These are phyloP conservation scores for Malurus splendens DNA, from an alignment of 2,797 vertebrate species.

Conservation along the genomic window DNA sequence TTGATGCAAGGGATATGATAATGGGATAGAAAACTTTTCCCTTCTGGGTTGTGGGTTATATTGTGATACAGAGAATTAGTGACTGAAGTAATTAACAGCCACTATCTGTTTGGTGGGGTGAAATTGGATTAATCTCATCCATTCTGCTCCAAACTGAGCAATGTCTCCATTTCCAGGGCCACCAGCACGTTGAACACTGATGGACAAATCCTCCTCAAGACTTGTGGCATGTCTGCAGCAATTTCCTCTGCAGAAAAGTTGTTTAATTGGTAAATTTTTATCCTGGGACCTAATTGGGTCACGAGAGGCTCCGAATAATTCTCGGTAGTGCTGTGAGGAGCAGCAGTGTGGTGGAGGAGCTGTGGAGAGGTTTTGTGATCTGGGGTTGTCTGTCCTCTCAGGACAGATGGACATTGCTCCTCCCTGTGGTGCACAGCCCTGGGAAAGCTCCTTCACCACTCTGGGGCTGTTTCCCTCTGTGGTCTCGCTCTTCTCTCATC, in stretches of 20 bases:
- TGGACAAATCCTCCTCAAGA: background rate
- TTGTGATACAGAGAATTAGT: background rate
- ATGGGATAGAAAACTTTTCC: background rate
- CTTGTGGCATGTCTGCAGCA: background rate
- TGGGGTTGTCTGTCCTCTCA: background rate
- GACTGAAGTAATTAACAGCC: constrained; percentile 9
- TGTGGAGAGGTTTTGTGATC: background rate
- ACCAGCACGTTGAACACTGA: constrained; percentile 5
- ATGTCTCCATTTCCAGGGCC: background rate
- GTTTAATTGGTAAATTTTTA: background rate
- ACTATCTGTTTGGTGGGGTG: background rate
- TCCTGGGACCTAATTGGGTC: background rate
- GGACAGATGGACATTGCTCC: background rate
- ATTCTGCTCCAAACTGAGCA: background rate
- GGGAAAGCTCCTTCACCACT: background rate
- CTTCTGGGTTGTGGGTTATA: background rate
- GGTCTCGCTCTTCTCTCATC: background rate
- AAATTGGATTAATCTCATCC: background rate
- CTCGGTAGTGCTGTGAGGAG: background rate
- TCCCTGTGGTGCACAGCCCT: background rate
- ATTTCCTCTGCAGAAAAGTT: background rate
- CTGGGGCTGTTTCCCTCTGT: background rate
- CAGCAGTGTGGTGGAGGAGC: background rate
- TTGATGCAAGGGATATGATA: background rate
- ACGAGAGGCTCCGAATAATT: background rate